Conservation (phyloP, 2,888 invertebrate genomes). For the Oscheius onirici region DNA sequence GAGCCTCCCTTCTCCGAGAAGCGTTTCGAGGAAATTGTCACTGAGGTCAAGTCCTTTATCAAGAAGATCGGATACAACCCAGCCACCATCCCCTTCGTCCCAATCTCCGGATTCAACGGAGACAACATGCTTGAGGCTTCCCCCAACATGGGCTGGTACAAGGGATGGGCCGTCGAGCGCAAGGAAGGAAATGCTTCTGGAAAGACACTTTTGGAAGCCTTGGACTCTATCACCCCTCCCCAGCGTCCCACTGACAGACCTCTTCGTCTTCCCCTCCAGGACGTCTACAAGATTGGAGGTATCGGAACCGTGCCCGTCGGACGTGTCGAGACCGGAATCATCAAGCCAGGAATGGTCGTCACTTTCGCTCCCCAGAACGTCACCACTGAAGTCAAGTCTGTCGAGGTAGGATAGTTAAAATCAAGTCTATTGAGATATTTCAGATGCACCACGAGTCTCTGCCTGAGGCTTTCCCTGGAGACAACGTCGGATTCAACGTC, state of each 20-base stretch:
- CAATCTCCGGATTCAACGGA: conserved; percentile 99
- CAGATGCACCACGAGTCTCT: too few relatives aligned
- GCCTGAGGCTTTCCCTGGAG: too few relatives aligned
- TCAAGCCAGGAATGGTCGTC: conserved; percentile 92
- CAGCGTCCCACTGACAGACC: conserved; percentile 94
- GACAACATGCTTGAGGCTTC: conserved; percentile 99
- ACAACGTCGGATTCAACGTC: conserved; percentile 94
- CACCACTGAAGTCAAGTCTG: conserved; percentile 99
- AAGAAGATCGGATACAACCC: conserved; percentile 99
- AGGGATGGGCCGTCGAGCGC: conserved; percentile 94
- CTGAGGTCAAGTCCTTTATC: conserved; percentile 87
- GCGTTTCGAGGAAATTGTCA: conserved; percentile 98
- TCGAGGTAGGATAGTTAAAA: conserved; percentile 77
- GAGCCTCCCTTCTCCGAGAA: conserved; percentile 93
- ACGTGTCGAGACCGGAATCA: conserved; percentile 95
- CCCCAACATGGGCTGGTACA: conserved; percentile 88
- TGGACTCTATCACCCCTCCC: conserved; percentile 95
- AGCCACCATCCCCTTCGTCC: conserved; percentile 90
- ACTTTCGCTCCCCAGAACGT: conserved; percentile 95
- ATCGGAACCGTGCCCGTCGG: conserved; percentile 99
- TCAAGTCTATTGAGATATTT: too few relatives aligned
- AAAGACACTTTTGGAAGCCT: conserved; percentile 93
- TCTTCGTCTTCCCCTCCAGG: conserved; percentile 97
- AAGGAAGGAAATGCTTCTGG: conserved; percentile 93
- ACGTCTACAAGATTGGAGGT: conserved; percentile 98